Evolutionary conservation across 2,888 invertebrate species (phyloP).

Genomic region (Malthinus seriepunctatus): DNA sequence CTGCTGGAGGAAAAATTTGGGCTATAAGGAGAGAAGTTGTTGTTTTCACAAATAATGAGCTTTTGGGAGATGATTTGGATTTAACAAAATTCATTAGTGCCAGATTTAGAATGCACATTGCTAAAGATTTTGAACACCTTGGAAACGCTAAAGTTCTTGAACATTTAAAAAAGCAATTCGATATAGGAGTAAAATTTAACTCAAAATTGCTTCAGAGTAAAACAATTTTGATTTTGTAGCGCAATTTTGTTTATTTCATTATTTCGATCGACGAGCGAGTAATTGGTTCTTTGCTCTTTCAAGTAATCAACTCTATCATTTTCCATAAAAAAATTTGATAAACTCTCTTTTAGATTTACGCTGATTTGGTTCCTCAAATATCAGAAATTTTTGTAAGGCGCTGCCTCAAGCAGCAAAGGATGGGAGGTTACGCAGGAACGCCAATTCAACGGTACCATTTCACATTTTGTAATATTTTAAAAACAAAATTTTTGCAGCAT

Average conservation of each 20-base stretch:
- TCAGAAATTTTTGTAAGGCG: slow-evolving; percentile 62
- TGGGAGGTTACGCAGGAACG: slow-evolving; percentile 58
- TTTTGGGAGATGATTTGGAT: slow-evolving; percentile 60
- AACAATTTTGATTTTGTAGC: slow-evolving; percentile 54
- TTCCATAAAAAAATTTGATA: neutral
- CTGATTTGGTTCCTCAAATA: slow-evolving; percentile 62
- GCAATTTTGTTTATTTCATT: slow-evolving; percentile 61
- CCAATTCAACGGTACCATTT: slow-evolving; percentile 58
- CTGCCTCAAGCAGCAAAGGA: slow-evolving; percentile 48
- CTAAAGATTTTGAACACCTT: slow-evolving; percentile 56
- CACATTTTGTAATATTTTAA: neutral
- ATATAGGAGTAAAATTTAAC: slow-evolving; percentile 30
- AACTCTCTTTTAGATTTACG: slow-evolving; percentile 57
- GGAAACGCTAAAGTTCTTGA: slow-evolving; percentile 53
- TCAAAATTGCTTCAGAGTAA: neutral
- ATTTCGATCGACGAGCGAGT: slow-evolving; percentile 55
- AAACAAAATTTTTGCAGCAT: slow-evolving; percentile 52
- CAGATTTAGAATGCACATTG: slow-evolving; percentile 55
- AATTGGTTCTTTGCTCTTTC: slow-evolving; percentile 61
- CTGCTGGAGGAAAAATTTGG: slow-evolving; percentile 56
- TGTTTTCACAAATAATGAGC: slow-evolving; percentile 57
- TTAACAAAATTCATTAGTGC: slow-evolving; percentile 55
- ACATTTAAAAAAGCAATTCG: slow-evolving; percentile 44
- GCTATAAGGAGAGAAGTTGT: slow-evolving; percentile 55
- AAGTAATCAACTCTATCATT: slow-evolving; percentile 53